Conservation (phyloP, 2,113 vertebrate genomes). For the Mesocricetus auratus region DNA sequence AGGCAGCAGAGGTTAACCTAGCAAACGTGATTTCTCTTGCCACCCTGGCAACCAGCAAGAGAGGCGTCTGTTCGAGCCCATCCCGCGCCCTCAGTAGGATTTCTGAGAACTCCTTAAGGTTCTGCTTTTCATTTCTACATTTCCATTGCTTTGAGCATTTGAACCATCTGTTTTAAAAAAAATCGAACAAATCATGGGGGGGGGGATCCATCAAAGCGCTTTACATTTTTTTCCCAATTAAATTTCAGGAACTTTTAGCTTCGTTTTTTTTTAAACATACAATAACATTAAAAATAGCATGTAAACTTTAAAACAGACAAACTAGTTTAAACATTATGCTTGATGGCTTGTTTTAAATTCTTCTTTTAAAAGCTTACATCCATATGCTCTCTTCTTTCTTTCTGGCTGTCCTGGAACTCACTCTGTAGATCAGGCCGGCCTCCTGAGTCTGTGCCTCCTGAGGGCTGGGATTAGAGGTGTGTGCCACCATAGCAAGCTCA, state of each 20-base stretch:
- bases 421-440: neutral
- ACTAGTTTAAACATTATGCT: conserved; percentile 32
- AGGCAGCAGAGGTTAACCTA: neutral
- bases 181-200: conserved; percentile 45
- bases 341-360: conserved; percentile 29
- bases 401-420: neutral
- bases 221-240: conserved; percentile 81
- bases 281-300: conserved; percentile 40
- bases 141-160: conserved; percentile 73
- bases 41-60: neutral
- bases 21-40: conserved; percentile 38
- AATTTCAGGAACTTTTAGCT: conserved; percentile 65
- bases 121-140: conserved; percentile 76
- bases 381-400: neutral
- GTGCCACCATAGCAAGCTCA: neutral
- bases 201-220: conserved; percentile 79
- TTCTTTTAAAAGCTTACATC: conserved; percentile 6
- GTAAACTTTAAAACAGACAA: conserved; percentile 36
- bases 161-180: conserved; percentile 72
- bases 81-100: conserved; percentile 40
- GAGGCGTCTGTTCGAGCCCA: neutral
- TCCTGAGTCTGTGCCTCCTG: neutral
- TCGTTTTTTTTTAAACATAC: conserved; percentile 15
- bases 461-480: neutral
- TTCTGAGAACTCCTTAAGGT: conserved; percentile 69